Conservation (phyloP, 2,113 vertebrate species). For the Opisthocomus hoazin region DNA sequence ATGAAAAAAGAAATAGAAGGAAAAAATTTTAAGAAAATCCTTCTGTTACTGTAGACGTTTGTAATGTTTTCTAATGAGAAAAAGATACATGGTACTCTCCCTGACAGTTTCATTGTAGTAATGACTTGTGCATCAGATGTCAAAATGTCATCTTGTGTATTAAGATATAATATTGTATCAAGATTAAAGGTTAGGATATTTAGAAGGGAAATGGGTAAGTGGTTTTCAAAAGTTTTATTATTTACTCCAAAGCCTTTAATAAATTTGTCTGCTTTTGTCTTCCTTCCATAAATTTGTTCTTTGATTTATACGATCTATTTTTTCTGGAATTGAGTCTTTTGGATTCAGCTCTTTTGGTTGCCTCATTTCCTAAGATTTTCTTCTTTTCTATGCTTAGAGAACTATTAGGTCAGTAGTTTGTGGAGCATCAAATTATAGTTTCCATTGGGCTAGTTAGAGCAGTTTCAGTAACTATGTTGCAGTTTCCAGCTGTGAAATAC, state of each 20-base stretch:
- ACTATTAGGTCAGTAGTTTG: neutral
- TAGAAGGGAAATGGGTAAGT: neutral
- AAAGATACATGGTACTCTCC: neutral
- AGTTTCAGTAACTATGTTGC: neutral
- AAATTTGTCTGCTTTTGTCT: neutral
- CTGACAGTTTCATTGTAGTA: neutral
- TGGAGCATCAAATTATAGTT: neutral
- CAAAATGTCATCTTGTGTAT: neutral
- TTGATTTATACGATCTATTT: neutral
- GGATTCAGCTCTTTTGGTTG: neutral
- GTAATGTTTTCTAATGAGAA: neutral
- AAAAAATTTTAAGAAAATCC: neutral
- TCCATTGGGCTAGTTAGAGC: neutral
- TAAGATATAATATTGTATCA: neutral
- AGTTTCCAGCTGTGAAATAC: neutral
- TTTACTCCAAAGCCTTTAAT: neutral
- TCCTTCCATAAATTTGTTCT: neutral
- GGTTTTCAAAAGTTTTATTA: neutral
- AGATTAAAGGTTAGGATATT: neutral
- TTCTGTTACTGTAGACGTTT: rapidly evolving
- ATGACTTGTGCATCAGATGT: neutral
- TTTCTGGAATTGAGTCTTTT: neutral
- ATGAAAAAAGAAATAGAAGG: neutral
- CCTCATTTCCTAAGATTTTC: neutral
- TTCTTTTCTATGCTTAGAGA: neutral